phyloP scores from a whole-genome alignment of 2,797 vertebrate genomes.

The Huso huso region DNA sequence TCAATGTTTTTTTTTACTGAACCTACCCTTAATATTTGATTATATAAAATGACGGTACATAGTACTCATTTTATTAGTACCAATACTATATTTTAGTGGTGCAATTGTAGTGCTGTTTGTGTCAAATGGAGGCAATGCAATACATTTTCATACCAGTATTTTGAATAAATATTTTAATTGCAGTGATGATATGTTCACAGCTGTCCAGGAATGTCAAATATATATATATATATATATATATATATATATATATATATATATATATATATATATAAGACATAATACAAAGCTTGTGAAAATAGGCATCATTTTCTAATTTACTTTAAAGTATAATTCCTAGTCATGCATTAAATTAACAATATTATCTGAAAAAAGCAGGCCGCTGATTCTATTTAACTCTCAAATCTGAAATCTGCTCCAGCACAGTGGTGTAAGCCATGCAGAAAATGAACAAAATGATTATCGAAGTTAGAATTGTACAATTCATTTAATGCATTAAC shows the following conservation, averaged over 20 bases:
- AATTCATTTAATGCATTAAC: constrained; percentile 37
- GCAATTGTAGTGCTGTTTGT: constrained; percentile 4
- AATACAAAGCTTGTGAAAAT: constrained; percentile 17
- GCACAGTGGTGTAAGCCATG: constrained; percentile 30
- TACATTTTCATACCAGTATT: background rate
- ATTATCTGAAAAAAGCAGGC: constrained; percentile 47
- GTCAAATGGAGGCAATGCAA: background rate
- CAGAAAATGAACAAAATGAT: constrained; percentile 32
- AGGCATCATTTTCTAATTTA: constrained; percentile 33
- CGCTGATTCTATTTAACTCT: constrained; percentile 38
- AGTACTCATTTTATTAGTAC: constrained; percentile 8
- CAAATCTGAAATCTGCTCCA: constrained; percentile 34
- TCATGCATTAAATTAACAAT: constrained; percentile 56
- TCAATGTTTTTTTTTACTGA: too few relatives aligned
- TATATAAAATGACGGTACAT: constrained; percentile 1
- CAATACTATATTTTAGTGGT: background rate
- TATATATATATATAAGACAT: constrained; percentile 14
- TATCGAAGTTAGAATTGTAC: constrained; percentile 32
- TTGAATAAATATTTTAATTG: constrained; percentile 16
- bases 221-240: background rate
- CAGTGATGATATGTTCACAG: constrained; percentile 18
- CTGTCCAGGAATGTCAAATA: constrained; percentile 12
- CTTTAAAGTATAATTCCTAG: constrained; percentile 50
- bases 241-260: too few relatives aligned
- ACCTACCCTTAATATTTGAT: background rate